Evolutionary conservation across 2,113 vertebrate species (phyloP).

Genomic region (Ifrita kowaldi): DNA sequence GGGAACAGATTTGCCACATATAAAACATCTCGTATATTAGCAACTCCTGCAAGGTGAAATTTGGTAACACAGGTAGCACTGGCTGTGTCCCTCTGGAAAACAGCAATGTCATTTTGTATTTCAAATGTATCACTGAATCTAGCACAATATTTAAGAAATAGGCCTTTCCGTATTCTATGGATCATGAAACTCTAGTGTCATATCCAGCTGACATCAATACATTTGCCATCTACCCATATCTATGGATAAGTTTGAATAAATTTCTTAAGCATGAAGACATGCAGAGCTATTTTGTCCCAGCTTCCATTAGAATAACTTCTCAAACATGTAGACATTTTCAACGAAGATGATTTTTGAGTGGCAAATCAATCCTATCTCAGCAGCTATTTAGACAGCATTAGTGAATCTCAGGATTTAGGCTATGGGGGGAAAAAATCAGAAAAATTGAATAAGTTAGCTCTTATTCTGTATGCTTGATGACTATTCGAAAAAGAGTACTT

Average conservation of each 20-base stretch:
- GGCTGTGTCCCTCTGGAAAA: background rate
- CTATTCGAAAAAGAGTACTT: background rate
- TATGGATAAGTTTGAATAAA: background rate
- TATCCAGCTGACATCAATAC: background rate
- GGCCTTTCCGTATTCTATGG: background rate
- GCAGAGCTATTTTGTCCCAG: background rate
- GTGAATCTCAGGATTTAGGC: background rate
- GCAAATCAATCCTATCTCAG: background rate
- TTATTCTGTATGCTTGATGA: background rate
- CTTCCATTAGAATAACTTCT: background rate
- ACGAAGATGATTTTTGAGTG: background rate
- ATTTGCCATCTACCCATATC: background rate
- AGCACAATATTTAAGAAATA: background rate
- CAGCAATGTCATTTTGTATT: background rate
- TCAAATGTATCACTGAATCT: background rate
- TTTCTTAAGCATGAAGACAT: background rate
- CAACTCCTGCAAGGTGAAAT: background rate
- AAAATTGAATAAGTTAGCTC: background rate
- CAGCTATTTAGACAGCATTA: background rate
- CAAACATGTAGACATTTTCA: background rate
- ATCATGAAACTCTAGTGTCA: background rate
- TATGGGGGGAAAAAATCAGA: fast-evolving
- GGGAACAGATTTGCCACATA: background rate
- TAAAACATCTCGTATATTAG: background rate
- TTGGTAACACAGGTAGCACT: background rate